Conservation (phyloP, 1,140 invertebrate species). For the Drosophila truncata region DNA sequence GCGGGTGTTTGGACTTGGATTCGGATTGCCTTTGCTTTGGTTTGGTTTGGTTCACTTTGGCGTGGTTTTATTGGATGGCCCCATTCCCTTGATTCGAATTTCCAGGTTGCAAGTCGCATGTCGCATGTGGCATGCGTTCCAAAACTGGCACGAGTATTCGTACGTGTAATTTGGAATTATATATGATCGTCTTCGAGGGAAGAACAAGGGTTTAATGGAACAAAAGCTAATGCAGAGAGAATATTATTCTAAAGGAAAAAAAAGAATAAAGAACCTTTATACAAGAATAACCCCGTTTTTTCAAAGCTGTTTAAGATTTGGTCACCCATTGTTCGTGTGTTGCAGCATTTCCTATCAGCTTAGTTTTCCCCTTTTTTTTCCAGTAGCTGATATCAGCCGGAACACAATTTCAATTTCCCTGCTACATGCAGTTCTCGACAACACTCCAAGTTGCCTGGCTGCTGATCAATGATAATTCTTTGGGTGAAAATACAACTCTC, state of each 20-base stretch:
- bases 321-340: neutral
- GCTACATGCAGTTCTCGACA: constrained; percentile 26
- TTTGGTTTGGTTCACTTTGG: constrained; percentile 29
- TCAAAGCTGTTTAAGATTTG: neutral
- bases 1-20: constrained; percentile 63
- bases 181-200: constrained; percentile 38
- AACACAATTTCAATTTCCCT: constrained; percentile 58
- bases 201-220: neutral
- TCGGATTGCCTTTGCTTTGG: constrained; percentile 56
- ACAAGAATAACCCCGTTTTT: neutral
- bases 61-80: constrained; percentile 21
- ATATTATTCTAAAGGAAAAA: neutral
- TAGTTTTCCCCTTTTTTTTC: constrained; percentile 19
- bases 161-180: constrained; percentile 37
- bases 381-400: constrained; percentile 42
- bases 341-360: constrained; percentile 37
- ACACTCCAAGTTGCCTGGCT: constrained; percentile 30
- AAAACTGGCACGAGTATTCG: constrained; percentile 46
- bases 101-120: constrained; percentile 59
- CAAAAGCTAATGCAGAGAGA: too few relatives aligned
- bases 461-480: constrained; percentile 74
- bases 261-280: neutral
- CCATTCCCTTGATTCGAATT: neutral
- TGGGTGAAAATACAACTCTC: constrained; percentile 26
- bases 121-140: constrained; percentile 17